Evolutionary conservation across 30 jellyfish, hydroid and myxozoan species (phyloP).

Genomic region (Aurelia coerulea): DNA sequence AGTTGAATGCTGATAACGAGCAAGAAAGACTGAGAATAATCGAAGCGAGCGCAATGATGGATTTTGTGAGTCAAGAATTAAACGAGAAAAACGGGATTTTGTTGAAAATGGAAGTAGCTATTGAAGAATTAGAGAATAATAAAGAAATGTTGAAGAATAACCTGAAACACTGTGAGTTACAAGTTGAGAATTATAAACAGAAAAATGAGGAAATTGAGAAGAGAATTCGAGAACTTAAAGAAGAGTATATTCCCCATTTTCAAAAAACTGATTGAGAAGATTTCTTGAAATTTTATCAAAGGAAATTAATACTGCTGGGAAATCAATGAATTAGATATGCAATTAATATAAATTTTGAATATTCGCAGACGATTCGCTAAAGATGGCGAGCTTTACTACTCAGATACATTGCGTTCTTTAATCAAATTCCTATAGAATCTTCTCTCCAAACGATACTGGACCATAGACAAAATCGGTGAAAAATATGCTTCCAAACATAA

Average conservation of each 20-base stretch:
- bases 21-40: conserved; percentile 13
- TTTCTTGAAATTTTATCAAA: too few species aligned
- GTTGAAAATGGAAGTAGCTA: conserved; percentile 41
- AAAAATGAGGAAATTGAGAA: conserved; percentile 23
- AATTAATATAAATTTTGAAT: too few species aligned
- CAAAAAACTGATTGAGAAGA: too few species aligned
- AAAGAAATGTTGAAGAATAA: conserved; percentile 52
- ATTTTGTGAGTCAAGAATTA: conserved; percentile 55
- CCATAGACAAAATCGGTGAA: too few species aligned
- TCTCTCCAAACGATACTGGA: too few species aligned
- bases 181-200: conserved; percentile 14
- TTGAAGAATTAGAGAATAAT: conserved; percentile 50
- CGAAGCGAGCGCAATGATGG: conserved; percentile 54
- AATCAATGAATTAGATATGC: too few species aligned
- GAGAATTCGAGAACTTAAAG: conserved; percentile 25
- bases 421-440: too few species aligned
- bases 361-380: too few species aligned
- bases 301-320: too few species aligned
- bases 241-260: conserved; percentile 5
- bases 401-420: too few species aligned
- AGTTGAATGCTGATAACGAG: conserved; percentile 41
- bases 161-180: conserved; percentile 16
- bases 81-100: conserved; percentile 57
- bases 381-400: too few species aligned
- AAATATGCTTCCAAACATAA: too few species aligned